These are phyloP conservation scores for Sprattus sprattus DNA, from an alignment of 2,113 vertebrate genomes.

Conservation along the genomic window DNA sequence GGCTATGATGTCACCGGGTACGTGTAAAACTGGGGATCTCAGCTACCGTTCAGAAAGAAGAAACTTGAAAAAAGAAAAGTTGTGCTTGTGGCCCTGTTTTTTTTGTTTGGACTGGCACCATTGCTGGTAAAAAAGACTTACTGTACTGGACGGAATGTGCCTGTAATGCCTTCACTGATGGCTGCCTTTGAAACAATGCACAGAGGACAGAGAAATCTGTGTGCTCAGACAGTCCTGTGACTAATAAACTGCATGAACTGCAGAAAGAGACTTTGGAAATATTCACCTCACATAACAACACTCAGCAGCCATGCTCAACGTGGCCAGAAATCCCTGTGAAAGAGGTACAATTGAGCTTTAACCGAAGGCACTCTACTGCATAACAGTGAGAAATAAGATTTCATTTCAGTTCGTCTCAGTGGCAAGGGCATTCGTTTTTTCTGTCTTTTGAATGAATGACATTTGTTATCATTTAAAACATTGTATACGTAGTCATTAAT, in stretches of 20 bases:
- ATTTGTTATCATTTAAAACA: not conserved
- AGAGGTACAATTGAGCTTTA: not conserved
- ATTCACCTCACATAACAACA: not conserved
- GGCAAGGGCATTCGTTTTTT: not conserved
- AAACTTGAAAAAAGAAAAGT: not conserved
- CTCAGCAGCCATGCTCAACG: not conserved
- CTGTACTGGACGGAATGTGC: not conserved
- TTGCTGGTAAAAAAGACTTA: not conserved
- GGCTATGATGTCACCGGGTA: conserved; percentile 75
- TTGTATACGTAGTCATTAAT: not conserved
- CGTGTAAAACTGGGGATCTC: conserved; percentile 56
- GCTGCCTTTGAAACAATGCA: conserved; percentile 6
- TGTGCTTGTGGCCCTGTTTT: not conserved
- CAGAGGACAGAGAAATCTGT: not conserved
- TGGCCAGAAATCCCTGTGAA: not conserved
- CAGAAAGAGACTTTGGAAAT: not conserved
- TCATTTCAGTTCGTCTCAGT: too few relatives aligned
- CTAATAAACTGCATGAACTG: not conserved
- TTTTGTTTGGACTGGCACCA: not conserved
- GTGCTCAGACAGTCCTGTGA: conserved; percentile 7
- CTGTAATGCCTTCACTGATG: not conserved
- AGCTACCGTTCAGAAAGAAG: not conserved
- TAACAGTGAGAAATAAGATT: too few relatives aligned
- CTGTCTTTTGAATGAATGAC: too few relatives aligned
- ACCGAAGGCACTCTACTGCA: too few relatives aligned